A percentile compares a stretch with the other conserved stretches of the same genome.
phyloP scores from a whole-genome alignment of 2,113 vertebrate species.

The Phalacrocorax brasilianus region DNA sequence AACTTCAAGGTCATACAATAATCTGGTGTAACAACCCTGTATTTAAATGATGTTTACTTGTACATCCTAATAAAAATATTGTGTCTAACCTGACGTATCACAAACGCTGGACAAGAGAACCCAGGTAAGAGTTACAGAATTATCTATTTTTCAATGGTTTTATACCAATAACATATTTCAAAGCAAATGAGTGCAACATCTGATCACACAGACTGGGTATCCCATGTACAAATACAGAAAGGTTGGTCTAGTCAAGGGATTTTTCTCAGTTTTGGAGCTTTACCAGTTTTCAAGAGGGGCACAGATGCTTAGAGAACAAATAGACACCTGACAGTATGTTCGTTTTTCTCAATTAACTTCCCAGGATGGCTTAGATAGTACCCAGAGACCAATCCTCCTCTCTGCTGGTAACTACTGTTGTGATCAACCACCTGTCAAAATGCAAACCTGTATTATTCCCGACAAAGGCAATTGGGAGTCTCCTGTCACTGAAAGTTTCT shows the following conservation, averaged over 20 bases:
- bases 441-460: not conserved
- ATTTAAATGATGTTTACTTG: not conserved
- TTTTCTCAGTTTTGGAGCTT: not conserved
- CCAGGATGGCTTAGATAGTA: not conserved
- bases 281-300: not conserved
- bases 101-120: not conserved
- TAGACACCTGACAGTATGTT: not conserved
- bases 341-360: not conserved
- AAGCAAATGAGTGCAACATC: not conserved
- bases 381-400: not conserved
- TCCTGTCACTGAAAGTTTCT: not conserved
- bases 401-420: not conserved
- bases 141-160: not conserved
- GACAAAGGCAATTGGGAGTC: not conserved
- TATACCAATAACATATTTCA: not conserved
- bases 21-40: not conserved
- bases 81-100: not conserved
- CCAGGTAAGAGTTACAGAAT: not conserved
- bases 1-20: not conserved
- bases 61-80: not conserved
- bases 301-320: not conserved
- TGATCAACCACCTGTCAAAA: not conserved
- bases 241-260: not conserved
- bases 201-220: not conserved
- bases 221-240: not conserved